phyloP scores from a whole-genome alignment of 2,888 invertebrate species.

The Hetaerina titia region DNA sequence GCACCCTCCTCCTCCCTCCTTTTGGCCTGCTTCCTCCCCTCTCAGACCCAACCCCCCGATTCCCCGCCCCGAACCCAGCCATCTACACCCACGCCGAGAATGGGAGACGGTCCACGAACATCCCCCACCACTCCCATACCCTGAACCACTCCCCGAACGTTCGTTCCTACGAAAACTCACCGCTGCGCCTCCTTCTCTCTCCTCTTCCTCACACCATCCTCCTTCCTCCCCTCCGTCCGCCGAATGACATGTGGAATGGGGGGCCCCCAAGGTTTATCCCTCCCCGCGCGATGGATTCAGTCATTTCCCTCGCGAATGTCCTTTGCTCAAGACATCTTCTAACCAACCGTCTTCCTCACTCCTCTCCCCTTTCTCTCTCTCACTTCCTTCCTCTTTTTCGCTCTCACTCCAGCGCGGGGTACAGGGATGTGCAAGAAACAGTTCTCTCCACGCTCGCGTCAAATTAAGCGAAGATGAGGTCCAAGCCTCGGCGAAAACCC shows the following conservation, averaged over 20 bases:
- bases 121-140: neutral
- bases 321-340: neutral
- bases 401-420: neutral
- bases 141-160: neutral
- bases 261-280: neutral
- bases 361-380: neutral
- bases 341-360: neutral
- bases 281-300: neutral
- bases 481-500: slow-evolving; percentile 5
- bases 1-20: neutral
- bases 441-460: neutral
- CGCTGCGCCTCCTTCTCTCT: neutral
- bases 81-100: slow-evolving; percentile 41
- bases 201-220: neutral
- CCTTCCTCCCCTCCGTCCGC: neutral
- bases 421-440: neutral
- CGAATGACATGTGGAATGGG: too few species aligned
- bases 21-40: neutral
- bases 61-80: slow-evolving; percentile 47
- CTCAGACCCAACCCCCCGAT: neutral
- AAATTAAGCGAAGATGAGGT: slow-evolving; percentile 55
- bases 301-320: neutral
- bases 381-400: neutral
- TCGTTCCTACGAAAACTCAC: neutral
- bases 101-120: slow-evolving; percentile 57